These are phyloP conservation scores for Epistrophella euchroma DNA, from an alignment of 2,888 invertebrate genomes.

Conservation along the genomic window DNA sequence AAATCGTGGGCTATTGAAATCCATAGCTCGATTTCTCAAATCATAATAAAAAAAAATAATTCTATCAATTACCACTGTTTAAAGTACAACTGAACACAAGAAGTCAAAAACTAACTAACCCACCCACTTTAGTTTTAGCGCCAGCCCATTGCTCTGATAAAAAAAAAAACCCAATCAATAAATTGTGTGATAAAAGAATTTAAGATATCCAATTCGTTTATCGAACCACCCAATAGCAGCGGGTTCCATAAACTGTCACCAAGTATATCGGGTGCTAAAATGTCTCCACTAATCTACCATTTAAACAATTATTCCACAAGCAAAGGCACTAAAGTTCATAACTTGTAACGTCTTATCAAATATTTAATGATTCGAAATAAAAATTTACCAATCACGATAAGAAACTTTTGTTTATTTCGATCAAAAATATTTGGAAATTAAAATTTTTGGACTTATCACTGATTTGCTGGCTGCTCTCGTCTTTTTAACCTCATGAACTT, in stretches of 20 bases:
- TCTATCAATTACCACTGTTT: neutral
- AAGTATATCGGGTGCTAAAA: constrained; percentile 40
- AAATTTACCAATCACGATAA: constrained; percentile 70
- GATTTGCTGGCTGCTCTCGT: constrained; percentile 40
- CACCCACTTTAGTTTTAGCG: constrained; percentile 31
- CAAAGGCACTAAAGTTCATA: constrained; percentile 53
- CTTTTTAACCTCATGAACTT: constrained; percentile 66
- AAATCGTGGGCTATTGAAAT: too few relatives aligned
- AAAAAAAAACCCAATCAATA: constrained; percentile 47
- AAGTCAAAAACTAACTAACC: neutral
- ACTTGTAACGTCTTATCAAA: constrained; percentile 61
- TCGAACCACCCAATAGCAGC: constrained; percentile 63
- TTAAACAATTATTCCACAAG: constrained; percentile 36
- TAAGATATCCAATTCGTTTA: constrained; percentile 62
- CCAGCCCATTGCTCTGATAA: constrained; percentile 46
- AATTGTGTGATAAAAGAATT: constrained; percentile 42
- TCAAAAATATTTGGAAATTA: constrained; percentile 55
- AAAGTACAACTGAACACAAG: neutral
- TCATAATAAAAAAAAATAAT: neutral
- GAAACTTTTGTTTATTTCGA: constrained; percentile 60
- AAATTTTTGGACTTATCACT: constrained; percentile 66
- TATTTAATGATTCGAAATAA: constrained; percentile 46
- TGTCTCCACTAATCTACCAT: constrained; percentile 55
- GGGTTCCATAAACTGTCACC: constrained; percentile 31
- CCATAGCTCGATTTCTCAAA: neutral